Evolutionary conservation across 2,113 vertebrate genomes (phyloP), one percentile per base, ranked within the genome.

Genomic region (Marmota flaviventris): DNA sequence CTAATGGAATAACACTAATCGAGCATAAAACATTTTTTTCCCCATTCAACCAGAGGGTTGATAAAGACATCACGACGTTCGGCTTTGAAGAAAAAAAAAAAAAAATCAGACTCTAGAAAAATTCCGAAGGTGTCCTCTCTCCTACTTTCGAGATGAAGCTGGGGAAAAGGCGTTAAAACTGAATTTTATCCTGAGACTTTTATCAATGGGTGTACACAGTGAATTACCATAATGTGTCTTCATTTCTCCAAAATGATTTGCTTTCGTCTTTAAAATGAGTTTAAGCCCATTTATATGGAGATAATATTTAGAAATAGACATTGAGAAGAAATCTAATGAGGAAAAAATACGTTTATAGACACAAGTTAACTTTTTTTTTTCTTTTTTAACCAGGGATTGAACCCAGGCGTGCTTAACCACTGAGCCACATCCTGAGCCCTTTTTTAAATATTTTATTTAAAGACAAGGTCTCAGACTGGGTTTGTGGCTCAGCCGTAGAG

Each of bases 131-230:
- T 32, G 24, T 17, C 2, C 8, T 78, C 7, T 83, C 4, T 11
- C 24, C 2, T 48, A 2, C 8, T 61, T 17, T 14, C 25, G 20
- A 39, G 20, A 56, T 22, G 20, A 58, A 14, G 5, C 24, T 56
- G 1, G 2, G 29, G 48, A 32, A 7, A 58, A 58, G 2, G 42
- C 53, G 22, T 22, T 7, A 65, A 45, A 73, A 82, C 8, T 25
- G 58, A 48, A 58, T 93, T 78, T 86, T 42, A 77, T 58, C 61
- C 17, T 42, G 5, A 69, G 65, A 65, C 32, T 32, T 42, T 6
- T 27, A 16, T 29, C 2, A 9, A 5, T 42, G 10, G 18, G 20
- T 48, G 51, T 27, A 10, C 2, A 1, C 42, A 5, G 7, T 56
- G 4, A 63, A 67, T 39, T 13, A 4, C 17, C 1, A 11, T 8